Conservation (phyloP, 2,113 vertebrate species). For the Bubalus kerabau region DNA sequence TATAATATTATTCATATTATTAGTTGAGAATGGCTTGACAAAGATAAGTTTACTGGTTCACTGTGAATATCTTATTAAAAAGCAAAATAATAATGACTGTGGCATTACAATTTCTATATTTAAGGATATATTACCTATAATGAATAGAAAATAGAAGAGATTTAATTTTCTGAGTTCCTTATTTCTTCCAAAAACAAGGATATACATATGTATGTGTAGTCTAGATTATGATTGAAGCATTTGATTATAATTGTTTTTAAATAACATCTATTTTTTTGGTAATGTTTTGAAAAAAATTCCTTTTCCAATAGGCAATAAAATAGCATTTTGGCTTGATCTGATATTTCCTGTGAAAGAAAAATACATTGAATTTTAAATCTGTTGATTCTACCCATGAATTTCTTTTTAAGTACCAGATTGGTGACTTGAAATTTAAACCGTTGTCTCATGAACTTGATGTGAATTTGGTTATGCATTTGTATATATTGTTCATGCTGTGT, state of each 20-base stretch:
- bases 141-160: background rate
- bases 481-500: background rate
- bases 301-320: background rate
- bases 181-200: background rate
- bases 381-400: background rate
- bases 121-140: background rate
- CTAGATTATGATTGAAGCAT: background rate
- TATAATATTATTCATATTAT: background rate
- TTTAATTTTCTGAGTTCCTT: background rate
- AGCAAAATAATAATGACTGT: background rate
- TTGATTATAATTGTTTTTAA: background rate
- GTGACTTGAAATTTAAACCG: background rate
- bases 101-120: background rate
- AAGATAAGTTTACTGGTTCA: background rate
- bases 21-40: background rate
- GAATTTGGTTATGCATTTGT: background rate
- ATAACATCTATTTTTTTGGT: background rate
- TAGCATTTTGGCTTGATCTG: background rate
- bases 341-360: background rate
- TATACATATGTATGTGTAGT: background rate
- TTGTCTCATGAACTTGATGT: background rate
- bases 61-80: background rate
- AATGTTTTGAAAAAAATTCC: background rate
- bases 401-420: background rate
- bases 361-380: background rate